phyloP scores from a whole-genome alignment of 2,797 vertebrate genomes.

The Alauda arvensis region DNA sequence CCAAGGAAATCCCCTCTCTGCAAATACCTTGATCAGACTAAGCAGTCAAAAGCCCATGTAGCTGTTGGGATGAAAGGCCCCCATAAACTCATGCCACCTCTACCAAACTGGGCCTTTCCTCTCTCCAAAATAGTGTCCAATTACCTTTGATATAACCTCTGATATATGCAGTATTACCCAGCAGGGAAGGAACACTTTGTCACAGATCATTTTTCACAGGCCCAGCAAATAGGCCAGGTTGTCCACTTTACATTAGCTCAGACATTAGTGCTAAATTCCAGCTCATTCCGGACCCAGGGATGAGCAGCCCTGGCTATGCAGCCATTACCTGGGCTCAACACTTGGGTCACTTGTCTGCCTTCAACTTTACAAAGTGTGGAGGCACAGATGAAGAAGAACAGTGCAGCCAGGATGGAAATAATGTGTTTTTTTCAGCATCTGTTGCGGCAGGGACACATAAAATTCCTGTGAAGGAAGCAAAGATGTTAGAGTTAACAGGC shows the following conservation, averaged over 20 bases:
- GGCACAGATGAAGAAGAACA: background rate
- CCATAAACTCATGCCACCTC: background rate
- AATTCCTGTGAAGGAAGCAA: conserved; percentile 31
- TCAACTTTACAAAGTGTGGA: background rate
- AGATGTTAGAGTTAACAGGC: conserved; percentile 49
- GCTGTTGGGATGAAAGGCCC: background rate
- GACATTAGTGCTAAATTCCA: accelerated
- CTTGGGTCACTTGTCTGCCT: background rate
- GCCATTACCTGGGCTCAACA: background rate
- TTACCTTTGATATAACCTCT: background rate
- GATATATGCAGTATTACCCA: background rate
- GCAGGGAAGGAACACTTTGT: background rate
- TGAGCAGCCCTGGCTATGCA: background rate
- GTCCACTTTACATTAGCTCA: background rate
- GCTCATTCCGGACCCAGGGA: accelerated
- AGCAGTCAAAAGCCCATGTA: background rate
- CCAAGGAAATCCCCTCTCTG: background rate
- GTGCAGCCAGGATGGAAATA: background rate
- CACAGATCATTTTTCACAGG: background rate
- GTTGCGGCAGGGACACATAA: background rate
- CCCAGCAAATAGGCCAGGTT: background rate
- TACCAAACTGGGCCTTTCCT: background rate
- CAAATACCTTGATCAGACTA: background rate
- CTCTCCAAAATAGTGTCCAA: background rate
- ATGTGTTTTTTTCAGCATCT: background rate